phyloP scores from a whole-genome alignment of 1,140 invertebrate species.

The Diplogasteroides magnus region DNA sequence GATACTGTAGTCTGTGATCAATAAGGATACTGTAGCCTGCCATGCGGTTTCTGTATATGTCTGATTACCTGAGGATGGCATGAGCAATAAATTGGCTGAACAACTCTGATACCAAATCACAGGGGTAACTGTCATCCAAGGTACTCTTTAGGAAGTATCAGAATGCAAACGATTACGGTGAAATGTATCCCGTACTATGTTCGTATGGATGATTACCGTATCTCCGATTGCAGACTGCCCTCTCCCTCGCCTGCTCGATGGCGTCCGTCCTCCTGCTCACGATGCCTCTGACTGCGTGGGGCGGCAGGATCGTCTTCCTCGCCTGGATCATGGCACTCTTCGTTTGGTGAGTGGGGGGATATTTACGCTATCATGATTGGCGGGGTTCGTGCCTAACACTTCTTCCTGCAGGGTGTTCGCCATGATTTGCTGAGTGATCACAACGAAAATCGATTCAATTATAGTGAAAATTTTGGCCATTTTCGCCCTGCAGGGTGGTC shows the following conservation, averaged over 20 bases:
- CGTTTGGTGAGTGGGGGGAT: neutral
- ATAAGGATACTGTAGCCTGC: neutral
- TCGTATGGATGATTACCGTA: conserved; percentile 9
- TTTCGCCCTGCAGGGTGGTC: too few species aligned
- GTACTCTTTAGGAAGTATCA: neutral
- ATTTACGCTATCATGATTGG: too few species aligned
- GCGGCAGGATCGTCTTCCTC: conserved; percentile 43
- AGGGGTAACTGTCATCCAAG: neutral
- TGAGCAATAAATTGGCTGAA: neutral
- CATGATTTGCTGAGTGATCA: too few species aligned
- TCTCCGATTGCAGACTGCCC: conserved; percentile 27
- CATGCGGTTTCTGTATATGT: neutral
- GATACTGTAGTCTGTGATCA: too few species aligned
- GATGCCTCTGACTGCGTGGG: conserved; percentile 47
- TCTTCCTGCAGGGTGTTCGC: too few species aligned
- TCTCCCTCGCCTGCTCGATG: conserved; percentile 44
- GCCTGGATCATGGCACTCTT: conserved; percentile 42
- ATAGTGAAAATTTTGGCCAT: neutral
- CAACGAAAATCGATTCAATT: too few species aligned
- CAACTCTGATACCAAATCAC: neutral
- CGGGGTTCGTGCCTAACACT: too few species aligned
- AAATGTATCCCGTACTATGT: too few species aligned
- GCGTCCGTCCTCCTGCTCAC: conserved; percentile 48
- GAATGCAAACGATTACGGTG: neutral
- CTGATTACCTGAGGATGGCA: neutral